phyloP scores from a whole-genome alignment of 2,797 vertebrate genomes.

The Phalloptychus januarius region DNA sequence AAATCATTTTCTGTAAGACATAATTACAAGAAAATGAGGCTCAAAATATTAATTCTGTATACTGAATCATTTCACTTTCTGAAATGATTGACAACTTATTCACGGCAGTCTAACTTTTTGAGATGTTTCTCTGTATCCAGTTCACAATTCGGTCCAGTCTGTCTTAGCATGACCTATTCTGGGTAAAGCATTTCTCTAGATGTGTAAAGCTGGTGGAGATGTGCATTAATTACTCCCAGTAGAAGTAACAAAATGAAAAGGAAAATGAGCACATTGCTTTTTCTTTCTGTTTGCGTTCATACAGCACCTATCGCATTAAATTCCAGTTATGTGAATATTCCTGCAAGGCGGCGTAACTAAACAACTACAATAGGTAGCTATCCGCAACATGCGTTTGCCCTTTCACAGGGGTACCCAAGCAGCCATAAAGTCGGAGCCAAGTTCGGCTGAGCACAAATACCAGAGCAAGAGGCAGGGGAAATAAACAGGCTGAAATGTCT shows the following conservation, averaged over 20 bases:
- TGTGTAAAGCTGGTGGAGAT: background rate
- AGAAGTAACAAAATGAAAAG: background rate
- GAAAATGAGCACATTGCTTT: background rate
- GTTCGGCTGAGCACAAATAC: constrained; percentile 62
- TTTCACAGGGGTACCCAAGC: constrained; percentile 51
- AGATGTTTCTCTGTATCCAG: background rate
- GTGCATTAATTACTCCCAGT: background rate
- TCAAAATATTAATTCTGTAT: background rate
- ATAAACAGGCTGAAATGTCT: constrained; percentile 55
- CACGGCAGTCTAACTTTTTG: background rate
- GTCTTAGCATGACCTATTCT: background rate
- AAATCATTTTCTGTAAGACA: background rate
- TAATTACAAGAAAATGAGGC: background rate
- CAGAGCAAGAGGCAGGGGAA: constrained; percentile 56
- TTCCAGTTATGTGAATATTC: background rate
- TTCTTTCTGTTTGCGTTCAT: background rate
- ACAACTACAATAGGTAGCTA: constrained; percentile 51
- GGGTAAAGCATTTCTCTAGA: background rate
- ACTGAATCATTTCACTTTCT: background rate
- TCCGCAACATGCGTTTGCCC: constrained; percentile 53
- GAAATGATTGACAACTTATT: background rate
- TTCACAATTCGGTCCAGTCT: background rate
- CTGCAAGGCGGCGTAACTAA: constrained; percentile 13
- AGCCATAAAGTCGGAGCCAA: constrained; percentile 42
- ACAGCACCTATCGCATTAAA: background rate